Conservation (phyloP, 1,140 invertebrate genomes). For the Drosophila albomicans region DNA sequence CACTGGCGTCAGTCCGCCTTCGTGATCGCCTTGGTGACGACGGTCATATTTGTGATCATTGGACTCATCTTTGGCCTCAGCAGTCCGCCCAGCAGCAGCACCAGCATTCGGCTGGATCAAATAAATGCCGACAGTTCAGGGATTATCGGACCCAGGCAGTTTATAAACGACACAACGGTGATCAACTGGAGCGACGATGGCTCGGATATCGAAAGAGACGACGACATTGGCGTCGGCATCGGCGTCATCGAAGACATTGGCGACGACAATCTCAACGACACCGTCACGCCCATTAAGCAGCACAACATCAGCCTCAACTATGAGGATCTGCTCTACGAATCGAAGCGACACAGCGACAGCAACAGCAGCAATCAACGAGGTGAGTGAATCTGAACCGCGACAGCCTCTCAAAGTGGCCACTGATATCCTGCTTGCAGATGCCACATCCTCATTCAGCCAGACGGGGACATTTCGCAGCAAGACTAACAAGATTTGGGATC, state of each 20-base stretch:
- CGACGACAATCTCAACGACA: conserved; percentile 64
- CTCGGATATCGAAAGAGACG: conserved; percentile 40
- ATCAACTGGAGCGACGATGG: conserved; percentile 26
- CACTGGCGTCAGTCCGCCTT: conserved; percentile 65
- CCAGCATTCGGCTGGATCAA: conserved; percentile 5
- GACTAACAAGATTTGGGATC: conserved; percentile 89
- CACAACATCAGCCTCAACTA: conserved; percentile 75
- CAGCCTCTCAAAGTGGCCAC: neutral
- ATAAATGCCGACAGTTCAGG: neutral
- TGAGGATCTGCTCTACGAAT: conserved; percentile 82
- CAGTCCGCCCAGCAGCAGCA: conserved; percentile 6
- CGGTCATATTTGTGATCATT: conserved; percentile 38
- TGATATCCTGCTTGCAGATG: conserved; percentile 47
- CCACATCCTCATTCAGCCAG: conserved; percentile 71
- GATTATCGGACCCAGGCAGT: neutral
- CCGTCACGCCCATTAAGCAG: conserved; percentile 72
- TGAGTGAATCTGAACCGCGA: conserved; percentile 27
- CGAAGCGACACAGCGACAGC: conserved; percentile 66
- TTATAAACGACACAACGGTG: conserved; percentile 41
- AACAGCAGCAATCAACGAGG: conserved; percentile 69
- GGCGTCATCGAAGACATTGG: conserved; percentile 50
- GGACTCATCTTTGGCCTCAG: conserved; percentile 9
- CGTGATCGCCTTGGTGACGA: conserved; percentile 26
- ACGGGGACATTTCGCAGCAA: conserved; percentile 88
- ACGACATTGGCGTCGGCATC: conserved; percentile 11